These are phyloP conservation scores for Hormaphis cornu DNA, from an alignment of 1,140 invertebrate species.

Conservation along the genomic window DNA sequence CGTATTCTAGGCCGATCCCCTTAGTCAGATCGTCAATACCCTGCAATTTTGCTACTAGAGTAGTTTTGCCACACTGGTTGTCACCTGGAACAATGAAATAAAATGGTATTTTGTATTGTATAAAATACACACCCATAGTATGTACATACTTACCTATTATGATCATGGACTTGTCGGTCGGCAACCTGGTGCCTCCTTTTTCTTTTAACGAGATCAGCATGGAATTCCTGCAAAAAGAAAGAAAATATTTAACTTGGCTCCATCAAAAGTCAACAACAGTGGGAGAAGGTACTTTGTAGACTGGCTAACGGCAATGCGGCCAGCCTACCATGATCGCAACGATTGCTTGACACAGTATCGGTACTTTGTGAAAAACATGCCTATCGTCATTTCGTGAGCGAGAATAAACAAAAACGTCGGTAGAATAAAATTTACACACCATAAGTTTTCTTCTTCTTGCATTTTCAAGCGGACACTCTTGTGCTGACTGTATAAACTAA, in stretches of 20 bases:
- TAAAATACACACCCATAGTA: too few relatives aligned
- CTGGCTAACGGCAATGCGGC: too few relatives aligned
- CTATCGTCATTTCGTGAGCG: too few relatives aligned
- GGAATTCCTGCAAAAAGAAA: slow-evolving; percentile 1
- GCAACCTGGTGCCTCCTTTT: slow-evolving; percentile 13
- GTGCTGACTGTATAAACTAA: not conserved
- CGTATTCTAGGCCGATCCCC: slow-evolving; percentile 95
- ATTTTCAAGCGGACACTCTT: not conserved
- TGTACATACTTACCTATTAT: slow-evolving; percentile 13
- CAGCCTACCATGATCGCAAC: too few relatives aligned
- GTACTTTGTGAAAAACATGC: too few relatives aligned
- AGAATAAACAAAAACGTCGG: not conserved
- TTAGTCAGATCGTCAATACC: slow-evolving; percentile 94
- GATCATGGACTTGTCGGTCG: slow-evolving; percentile 14
- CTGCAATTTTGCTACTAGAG: slow-evolving; percentile 85
- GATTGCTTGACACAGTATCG: too few relatives aligned
- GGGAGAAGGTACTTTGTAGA: too few relatives aligned
- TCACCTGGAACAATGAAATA: slow-evolving; percentile 57
- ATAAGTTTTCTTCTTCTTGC: slow-evolving; percentile 31
- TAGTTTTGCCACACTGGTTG: slow-evolving; percentile 95
- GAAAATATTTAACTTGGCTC: too few relatives aligned
- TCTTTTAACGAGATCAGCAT: slow-evolving; percentile 29
- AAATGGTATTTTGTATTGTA: not conserved
- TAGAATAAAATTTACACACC: not conserved
- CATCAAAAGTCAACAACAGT: too few relatives aligned